Evolutionary conservation across 1,140 invertebrate species (phyloP).

Genomic region (Meteorus sp.): DNA sequence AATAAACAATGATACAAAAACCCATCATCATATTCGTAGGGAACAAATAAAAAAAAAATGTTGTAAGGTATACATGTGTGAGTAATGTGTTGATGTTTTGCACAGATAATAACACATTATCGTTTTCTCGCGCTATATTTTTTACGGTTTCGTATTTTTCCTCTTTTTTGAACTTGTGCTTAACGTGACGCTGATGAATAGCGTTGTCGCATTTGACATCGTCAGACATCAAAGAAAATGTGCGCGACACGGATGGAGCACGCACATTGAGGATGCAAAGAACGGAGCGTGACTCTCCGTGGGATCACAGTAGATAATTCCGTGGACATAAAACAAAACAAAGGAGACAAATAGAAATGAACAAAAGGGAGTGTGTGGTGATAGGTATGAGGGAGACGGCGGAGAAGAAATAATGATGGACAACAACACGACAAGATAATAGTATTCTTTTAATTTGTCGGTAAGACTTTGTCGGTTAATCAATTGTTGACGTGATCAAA

Average conservation of each 20-base stretch:
- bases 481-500: conserved; percentile 17
- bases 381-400: background rate
- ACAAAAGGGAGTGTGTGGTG: too few species aligned
- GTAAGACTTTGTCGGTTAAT: conserved; percentile 17
- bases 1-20: too few species aligned
- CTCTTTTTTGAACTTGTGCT: background rate
- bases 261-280: conserved; percentile 11
- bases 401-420: background rate
- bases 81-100: too few species aligned
- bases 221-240: conserved; percentile 3
- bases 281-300: background rate
- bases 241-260: background rate
- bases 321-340: too few species aligned
- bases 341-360: too few species aligned
- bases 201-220: background rate
- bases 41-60: too few species aligned
- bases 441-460: conserved; percentile 21
- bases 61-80: too few species aligned
- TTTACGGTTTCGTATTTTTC: background rate
- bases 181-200: background rate
- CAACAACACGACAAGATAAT: background rate
- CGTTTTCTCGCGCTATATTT: too few species aligned
- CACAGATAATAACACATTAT: too few species aligned
- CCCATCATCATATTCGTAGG: too few species aligned
- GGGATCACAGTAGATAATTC: background rate